Evolutionary conservation across 2,113 vertebrate species (phyloP).

Genomic region (Cavia porcellus): DNA sequence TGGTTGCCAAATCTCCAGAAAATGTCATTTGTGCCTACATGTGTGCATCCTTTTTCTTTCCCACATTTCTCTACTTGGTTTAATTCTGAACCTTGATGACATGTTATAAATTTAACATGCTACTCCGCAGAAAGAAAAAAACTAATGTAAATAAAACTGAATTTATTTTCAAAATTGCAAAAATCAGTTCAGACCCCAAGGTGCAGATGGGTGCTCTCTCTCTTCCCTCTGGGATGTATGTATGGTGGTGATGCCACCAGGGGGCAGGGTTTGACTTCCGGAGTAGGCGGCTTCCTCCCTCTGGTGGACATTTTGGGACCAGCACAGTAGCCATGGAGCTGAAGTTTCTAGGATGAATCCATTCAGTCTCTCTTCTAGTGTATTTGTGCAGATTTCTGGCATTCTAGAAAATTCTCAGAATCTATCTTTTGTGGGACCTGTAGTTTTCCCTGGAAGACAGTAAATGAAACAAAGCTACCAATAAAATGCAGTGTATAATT

Average conservation of each 20-base stretch:
- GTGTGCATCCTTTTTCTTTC: background rate
- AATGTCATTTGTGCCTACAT: background rate
- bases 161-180: background rate
- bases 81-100: background rate
- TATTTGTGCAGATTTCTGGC: background rate
- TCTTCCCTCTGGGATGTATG: background rate
- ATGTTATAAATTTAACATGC: background rate
- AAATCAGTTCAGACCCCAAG: background rate
- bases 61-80: slow-evolving; percentile 5
- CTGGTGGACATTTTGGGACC: background rate
- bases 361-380: background rate
- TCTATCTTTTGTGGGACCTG: background rate
- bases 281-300: background rate
- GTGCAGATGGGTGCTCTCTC: rapidly evolving
- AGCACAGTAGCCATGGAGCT: background rate
- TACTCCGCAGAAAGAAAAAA: background rate
- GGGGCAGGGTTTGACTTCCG: slow-evolving; percentile 70
- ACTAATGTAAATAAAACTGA: background rate
- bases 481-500: background rate
- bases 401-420: slow-evolving; percentile 1
- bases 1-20: background rate
- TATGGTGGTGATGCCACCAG: slow-evolving; percentile 53
- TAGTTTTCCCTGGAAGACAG: slow-evolving; percentile 22
- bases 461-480: background rate
- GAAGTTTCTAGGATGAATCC: background rate